These are phyloP conservation scores for Rhagoletis pomonella DNA, from an alignment of 1,140 invertebrate genomes.

Conservation along the genomic window DNA sequence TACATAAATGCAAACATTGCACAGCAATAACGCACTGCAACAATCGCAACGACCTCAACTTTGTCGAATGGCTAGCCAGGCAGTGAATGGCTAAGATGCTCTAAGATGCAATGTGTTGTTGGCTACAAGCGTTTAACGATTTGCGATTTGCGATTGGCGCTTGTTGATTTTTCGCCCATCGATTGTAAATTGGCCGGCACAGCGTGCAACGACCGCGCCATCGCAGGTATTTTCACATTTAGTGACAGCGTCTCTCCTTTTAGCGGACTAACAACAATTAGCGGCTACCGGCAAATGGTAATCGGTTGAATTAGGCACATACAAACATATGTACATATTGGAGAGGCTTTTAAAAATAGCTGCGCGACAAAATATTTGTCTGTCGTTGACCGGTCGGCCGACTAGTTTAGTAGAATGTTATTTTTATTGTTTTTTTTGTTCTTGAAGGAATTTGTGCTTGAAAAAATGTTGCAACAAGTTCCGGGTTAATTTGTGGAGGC, in stretches of 20 bases:
- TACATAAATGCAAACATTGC: neutral
- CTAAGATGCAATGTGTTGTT: neutral
- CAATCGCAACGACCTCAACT: slow-evolving; percentile 22
- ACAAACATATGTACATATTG: neutral
- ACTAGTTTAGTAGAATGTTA: neutral
- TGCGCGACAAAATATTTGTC: slow-evolving; percentile 24
- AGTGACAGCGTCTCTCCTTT: neutral
- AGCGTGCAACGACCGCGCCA: slow-evolving; percentile 39
- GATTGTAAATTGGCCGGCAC: slow-evolving; percentile 17
- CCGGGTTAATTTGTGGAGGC: slow-evolving; percentile 2
- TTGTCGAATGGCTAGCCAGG: slow-evolving; percentile 4
- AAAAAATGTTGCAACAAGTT: slow-evolving; percentile 6
- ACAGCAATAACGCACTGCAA: neutral
- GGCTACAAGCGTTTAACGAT: neutral
- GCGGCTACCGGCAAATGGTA: slow-evolving; percentile 6
- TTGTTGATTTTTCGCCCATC: neutral
- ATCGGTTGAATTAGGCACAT: slow-evolving; percentile 14
- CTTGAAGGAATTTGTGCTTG: neutral
- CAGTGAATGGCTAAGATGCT: slow-evolving; percentile 1
- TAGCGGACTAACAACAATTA: neutral
- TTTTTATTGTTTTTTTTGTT: neutral
- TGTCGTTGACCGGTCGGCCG: slow-evolving; percentile 20
- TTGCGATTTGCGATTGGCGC: neutral
- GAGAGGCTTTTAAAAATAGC: slow-evolving; percentile 31
- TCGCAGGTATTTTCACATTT: slow-evolving; percentile 41